phyloP scores from a whole-genome alignment of 2,113 vertebrate species.

The Irena cyanogastra region DNA sequence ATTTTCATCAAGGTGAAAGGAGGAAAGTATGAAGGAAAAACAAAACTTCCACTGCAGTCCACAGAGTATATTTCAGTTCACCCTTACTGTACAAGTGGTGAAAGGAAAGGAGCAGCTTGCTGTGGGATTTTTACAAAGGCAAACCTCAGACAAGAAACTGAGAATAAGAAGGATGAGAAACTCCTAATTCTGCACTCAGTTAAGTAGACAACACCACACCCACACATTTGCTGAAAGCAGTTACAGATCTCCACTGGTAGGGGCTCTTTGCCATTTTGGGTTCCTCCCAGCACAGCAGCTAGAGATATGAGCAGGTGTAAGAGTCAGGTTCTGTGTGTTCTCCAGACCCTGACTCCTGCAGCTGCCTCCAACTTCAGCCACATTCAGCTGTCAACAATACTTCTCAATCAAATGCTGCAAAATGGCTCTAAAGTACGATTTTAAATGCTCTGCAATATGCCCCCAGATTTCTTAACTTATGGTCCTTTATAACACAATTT shows the following conservation, averaged over 20 bases:
- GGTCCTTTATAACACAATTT: background rate
- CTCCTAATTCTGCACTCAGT: background rate
- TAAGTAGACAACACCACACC: background rate
- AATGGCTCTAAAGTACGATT: background rate
- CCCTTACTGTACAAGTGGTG: fast-evolving
- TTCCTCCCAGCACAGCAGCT: background rate
- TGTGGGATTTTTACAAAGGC: background rate
- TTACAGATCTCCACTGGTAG: background rate
- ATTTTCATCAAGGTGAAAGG: background rate
- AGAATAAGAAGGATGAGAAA: background rate
- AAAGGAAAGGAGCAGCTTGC: background rate
- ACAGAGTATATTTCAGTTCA: background rate
- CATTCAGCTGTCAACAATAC: background rate
- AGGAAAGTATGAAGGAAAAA: background rate
- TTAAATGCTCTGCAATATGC: background rate
- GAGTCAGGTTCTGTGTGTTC: background rate
- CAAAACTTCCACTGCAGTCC: background rate
- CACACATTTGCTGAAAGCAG: background rate
- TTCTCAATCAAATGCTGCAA: background rate
- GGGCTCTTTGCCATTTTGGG: background rate
- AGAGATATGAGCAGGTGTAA: background rate
- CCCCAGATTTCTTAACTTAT: background rate
- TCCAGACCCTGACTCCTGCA: background rate
- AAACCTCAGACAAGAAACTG: background rate
- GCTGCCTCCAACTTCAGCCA: background rate